These are phyloP conservation scores for Nothoprocta pentlandii DNA, from an alignment of 2,113 vertebrate genomes.

Conservation along the genomic window DNA sequence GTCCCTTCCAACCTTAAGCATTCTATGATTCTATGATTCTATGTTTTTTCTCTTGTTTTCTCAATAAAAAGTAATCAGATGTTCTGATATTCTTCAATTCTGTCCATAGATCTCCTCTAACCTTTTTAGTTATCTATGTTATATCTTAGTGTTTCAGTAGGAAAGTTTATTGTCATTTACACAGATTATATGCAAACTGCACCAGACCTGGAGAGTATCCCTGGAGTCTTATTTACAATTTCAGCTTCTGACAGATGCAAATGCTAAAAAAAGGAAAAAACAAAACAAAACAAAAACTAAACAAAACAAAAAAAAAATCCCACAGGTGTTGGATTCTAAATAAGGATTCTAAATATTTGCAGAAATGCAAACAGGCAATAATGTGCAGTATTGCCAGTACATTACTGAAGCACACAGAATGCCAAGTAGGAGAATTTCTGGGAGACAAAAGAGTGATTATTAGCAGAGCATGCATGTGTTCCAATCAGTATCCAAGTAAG, in stretches of 20 bases:
- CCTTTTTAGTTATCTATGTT: not conserved
- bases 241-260: slow-evolving; percentile 18
- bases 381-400: not conserved
- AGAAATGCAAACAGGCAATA: slow-evolving; percentile 1
- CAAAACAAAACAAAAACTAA: not conserved
- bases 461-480: not conserved
- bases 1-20: too few species aligned
- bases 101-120: not conserved
- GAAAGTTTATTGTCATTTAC: slow-evolving; percentile 55
- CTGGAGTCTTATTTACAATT: slow-evolving; percentile 40
- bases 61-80: not conserved
- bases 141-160: slow-evolving; percentile 32
- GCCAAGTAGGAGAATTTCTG: slow-evolving; percentile 12
- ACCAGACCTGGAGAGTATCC: not conserved
- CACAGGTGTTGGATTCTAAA: too few species aligned
- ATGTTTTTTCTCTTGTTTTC: not conserved
- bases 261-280: not conserved
- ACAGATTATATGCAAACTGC: slow-evolving; percentile 29
- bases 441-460: slow-evolving; percentile 7
- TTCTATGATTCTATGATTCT: too few species aligned
- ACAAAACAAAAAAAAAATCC: too few species aligned
- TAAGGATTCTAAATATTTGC: not conserved
- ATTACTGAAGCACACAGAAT: not conserved
- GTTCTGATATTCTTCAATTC: not conserved
- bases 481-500: not conserved